Evolutionary conservation across 2,888 invertebrate genomes (phyloP).

Genomic region (Aleiodes leptofemur): DNA sequence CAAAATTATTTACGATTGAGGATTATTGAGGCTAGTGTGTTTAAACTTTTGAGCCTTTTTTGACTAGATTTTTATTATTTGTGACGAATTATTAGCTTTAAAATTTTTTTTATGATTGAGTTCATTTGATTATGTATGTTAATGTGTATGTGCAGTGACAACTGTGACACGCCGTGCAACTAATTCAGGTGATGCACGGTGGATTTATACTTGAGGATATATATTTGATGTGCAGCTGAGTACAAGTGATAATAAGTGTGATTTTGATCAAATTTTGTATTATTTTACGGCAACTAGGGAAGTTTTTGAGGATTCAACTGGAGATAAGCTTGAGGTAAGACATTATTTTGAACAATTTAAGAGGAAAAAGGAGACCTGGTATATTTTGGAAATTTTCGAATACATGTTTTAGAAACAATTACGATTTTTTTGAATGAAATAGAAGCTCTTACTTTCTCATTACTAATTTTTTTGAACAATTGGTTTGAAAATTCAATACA

Average conservation of each 20-base stretch:
- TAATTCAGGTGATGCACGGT: slow-evolving; percentile 35
- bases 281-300: not conserved
- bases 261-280: not conserved
- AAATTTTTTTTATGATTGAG: slow-evolving; percentile 29
- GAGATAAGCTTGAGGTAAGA: too few relatives aligned
- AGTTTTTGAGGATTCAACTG: not conserved
- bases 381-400: too few relatives aligned
- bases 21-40: not conserved
- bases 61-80: too few relatives aligned
- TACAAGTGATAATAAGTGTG: slow-evolving; percentile 13
- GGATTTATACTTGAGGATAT: slow-evolving; percentile 22
- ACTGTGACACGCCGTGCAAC: slow-evolving; percentile 41
- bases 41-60: too few relatives aligned
- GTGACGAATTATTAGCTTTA: slow-evolving; percentile 21
- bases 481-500: too few relatives aligned
- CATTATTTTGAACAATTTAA: too few relatives aligned
- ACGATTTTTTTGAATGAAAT: too few relatives aligned
- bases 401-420: too few relatives aligned
- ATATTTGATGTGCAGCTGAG: slow-evolving; percentile 12
- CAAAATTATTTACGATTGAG: not conserved
- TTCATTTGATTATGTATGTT: slow-evolving; percentile 38
- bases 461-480: too few relatives aligned
- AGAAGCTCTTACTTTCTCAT: too few relatives aligned
- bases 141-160: slow-evolving; percentile 41
- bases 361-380: too few relatives aligned